phyloP scores from a whole-genome alignment of 2,888 invertebrate genomes.

The Pyrochroa serraticornis region DNA sequence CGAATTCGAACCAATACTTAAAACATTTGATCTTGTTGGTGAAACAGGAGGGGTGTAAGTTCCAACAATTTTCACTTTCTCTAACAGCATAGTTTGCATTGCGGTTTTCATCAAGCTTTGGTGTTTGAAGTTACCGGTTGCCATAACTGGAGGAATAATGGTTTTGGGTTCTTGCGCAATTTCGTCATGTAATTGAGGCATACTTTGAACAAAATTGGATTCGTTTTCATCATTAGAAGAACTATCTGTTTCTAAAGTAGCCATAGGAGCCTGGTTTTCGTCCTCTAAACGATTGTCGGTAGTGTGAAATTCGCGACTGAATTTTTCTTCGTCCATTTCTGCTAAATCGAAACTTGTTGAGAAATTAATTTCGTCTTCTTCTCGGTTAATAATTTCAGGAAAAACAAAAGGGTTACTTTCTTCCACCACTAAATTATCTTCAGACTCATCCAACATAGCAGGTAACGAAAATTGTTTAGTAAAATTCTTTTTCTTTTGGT shows the following conservation, averaged over 20 bases:
- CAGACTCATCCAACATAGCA: constrained; percentile 22
- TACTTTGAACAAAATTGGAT: neutral
- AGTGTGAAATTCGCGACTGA: too few species aligned
- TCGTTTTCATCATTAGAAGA: neutral
- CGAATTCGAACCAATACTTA: constrained; percentile 18
- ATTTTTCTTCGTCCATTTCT: too few species aligned
- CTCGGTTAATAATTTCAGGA: constrained; percentile 4
- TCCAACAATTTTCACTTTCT: constrained; percentile 50
- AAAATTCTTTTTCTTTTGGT: constrained; percentile 29
- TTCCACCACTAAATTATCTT: neutral
- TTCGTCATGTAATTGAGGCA: too few species aligned
- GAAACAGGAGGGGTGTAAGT: constrained; percentile 47
- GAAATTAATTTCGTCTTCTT: constrained; percentile 5
- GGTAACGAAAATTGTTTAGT: constrained; percentile 44
- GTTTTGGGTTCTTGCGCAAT: constrained; percentile 7
- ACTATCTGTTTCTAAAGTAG: too few species aligned
- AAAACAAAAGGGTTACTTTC: constrained; percentile 10
- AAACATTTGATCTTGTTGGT: constrained; percentile 30
- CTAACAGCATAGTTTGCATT: constrained; percentile 53
- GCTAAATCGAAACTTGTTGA: neutral
- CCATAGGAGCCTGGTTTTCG: too few species aligned
- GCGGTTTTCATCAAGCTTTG: constrained; percentile 50
- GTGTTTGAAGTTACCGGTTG: constrained; percentile 35
- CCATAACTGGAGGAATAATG: constrained; percentile 39
- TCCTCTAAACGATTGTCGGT: too few species aligned